Evolutionary conservation across 1,140 invertebrate species (phyloP).

Genomic region (Mizuhopecten yessoensis): DNA sequence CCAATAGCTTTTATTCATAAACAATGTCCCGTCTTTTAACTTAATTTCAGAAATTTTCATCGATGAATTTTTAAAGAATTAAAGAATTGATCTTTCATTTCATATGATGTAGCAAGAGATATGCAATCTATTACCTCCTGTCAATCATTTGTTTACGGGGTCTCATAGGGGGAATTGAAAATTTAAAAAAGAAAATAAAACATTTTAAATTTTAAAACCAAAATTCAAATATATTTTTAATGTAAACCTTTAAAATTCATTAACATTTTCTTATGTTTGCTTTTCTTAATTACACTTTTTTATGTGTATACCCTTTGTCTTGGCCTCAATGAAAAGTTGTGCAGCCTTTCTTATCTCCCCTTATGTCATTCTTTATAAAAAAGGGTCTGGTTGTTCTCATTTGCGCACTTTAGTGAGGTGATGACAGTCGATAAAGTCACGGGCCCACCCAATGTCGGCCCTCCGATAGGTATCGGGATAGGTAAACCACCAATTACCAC

Average conservation of each 20-base stretch:
- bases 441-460: conserved; percentile 8
- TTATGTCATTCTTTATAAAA: background rate
- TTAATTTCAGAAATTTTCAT: background rate
- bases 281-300: background rate
- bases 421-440: background rate
- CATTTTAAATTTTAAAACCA: background rate
- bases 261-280: background rate
- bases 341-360: background rate
- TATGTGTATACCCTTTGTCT: background rate
- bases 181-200: background rate
- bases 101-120: conserved; percentile 20
- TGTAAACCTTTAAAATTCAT: background rate
- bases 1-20: background rate
- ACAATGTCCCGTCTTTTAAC: background rate
- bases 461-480: background rate
- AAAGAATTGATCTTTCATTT: conserved; percentile 29
- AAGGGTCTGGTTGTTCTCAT: conserved; percentile 1
- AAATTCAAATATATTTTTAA: background rate
- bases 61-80: background rate
- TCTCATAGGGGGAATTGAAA: background rate
- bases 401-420: background rate
- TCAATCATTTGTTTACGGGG: background rate
- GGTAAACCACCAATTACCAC: background rate
- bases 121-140: background rate
- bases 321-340: background rate